phyloP scores from a whole-genome alignment of 2,888 invertebrate genomes.

The Sclerodermus sp. region DNA sequence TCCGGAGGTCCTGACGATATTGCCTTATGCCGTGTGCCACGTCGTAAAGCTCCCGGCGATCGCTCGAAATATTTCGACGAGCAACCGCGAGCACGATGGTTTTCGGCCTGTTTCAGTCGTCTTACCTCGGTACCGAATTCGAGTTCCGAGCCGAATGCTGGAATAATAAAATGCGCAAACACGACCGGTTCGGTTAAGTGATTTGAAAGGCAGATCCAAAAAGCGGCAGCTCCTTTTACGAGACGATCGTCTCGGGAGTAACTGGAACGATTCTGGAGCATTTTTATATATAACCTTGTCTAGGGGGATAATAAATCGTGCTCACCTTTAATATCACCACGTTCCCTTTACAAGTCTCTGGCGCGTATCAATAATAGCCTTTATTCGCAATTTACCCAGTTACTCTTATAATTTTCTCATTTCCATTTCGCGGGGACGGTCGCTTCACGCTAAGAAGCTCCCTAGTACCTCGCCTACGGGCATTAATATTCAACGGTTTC shows the following conservation, averaged over 20 bases:
- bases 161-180: too few relatives aligned
- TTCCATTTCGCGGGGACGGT: slow-evolving; percentile 44
- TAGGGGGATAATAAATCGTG: slow-evolving; percentile 18
- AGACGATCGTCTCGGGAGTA: too few relatives aligned
- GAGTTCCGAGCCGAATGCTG: too few relatives aligned
- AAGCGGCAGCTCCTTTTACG: neutral
- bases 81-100: too few relatives aligned
- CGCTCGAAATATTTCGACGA: too few relatives aligned
- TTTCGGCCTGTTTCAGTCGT: too few relatives aligned
- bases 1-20: too few relatives aligned
- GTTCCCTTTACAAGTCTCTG: slow-evolving; percentile 15
- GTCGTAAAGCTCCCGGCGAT: too few relatives aligned
- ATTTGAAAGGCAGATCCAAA: slow-evolving; percentile 1
- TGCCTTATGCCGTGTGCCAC: too few relatives aligned
- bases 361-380: slow-evolving; percentile 45
- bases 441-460: slow-evolving; percentile 43
- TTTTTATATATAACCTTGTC: too few relatives aligned
- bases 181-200: neutral
- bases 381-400: slow-evolving; percentile 49
- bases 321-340: slow-evolving; percentile 22
- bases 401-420: slow-evolving; percentile 52
- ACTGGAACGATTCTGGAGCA: too few relatives aligned
- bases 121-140: too few relatives aligned
- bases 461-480: slow-evolving; percentile 39
- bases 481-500: slow-evolving; percentile 56